Conservation (phyloP, 2,888 invertebrate species). For the Branchipolynoe longqiensis region DNA sequence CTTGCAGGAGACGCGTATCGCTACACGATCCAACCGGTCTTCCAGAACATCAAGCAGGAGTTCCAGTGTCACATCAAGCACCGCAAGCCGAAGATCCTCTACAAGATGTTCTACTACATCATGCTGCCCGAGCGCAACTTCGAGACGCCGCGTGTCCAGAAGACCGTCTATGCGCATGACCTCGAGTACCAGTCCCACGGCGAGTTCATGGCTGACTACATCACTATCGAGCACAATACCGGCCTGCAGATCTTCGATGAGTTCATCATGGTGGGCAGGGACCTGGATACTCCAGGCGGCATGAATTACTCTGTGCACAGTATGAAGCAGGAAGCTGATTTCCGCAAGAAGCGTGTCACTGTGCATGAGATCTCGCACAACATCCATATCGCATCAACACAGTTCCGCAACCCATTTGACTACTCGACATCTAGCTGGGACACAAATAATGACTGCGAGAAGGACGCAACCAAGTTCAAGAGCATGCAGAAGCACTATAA, state of each 20-base stretch:
- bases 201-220: slow-evolving; percentile 69
- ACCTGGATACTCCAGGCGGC: slow-evolving; percentile 58
- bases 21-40: slow-evolving; percentile 78
- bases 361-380: slow-evolving; percentile 67
- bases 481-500: slow-evolving; percentile 62
- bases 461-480: slow-evolving; percentile 66
- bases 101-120: slow-evolving; percentile 68
- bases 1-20: slow-evolving; percentile 76
- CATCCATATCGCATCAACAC: slow-evolving; percentile 67
- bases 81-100: slow-evolving; percentile 64
- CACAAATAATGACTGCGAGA: slow-evolving; percentile 66
- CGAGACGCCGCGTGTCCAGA: slow-evolving; percentile 65
- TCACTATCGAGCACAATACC: slow-evolving; percentile 71
- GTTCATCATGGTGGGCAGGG: slow-evolving; percentile 75
- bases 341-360: slow-evolving; percentile 61
- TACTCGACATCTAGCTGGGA: slow-evolving; percentile 68
- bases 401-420: slow-evolving; percentile 75
- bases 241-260: slow-evolving; percentile 72
- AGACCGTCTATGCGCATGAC: slow-evolving; percentile 64
- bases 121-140: slow-evolving; percentile 64
- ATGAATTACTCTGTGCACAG: slow-evolving; percentile 64
- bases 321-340: slow-evolving; percentile 64
- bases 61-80: slow-evolving; percentile 67
- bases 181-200: slow-evolving; percentile 65
- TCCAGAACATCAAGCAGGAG: slow-evolving; percentile 70